Conservation (phyloP, 30 jellyfish, hydroid and myxozoan genomes). For the Cassiopea xamachana region DNA sequence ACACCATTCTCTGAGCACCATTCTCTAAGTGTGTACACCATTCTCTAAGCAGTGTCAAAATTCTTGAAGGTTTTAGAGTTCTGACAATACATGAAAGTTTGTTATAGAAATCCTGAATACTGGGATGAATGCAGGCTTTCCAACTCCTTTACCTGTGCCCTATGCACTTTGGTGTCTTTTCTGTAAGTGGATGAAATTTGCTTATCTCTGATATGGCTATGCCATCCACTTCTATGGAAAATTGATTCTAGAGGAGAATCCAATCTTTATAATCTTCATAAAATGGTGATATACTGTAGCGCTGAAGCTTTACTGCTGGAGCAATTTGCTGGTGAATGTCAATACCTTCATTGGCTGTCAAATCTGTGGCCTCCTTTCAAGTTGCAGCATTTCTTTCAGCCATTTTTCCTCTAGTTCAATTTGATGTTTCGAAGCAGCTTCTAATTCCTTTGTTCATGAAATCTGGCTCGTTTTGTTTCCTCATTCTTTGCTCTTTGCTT, state of each 20-base stretch:
- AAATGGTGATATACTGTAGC: conserved; percentile 42
- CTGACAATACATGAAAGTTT: conserved; percentile 53
- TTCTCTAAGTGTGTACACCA: conserved; percentile 46
- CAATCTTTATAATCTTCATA: conserved; percentile 56
- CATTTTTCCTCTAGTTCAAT: not conserved
- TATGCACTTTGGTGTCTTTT: conserved; percentile 51
- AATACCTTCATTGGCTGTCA: conserved; percentile 2
- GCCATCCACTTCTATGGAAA: conserved; percentile 61
- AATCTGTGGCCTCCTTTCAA: not conserved
- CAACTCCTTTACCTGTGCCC: conserved; percentile 55
- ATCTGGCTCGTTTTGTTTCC: not conserved
- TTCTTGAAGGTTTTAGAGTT: conserved; percentile 64
- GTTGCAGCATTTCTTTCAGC: not conserved
- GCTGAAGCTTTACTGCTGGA: conserved; percentile 44
- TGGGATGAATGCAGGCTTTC: conserved; percentile 25
- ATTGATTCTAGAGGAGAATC: conserved; percentile 66
- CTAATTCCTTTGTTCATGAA: not conserved
- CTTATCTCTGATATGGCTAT: conserved; percentile 56
- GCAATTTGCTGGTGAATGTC: not conserved
- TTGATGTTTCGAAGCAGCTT: not conserved
- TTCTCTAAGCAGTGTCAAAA: conserved; percentile 60
- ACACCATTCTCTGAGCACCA: conserved; percentile 58
- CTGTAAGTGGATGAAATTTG: conserved; percentile 55
- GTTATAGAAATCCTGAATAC: conserved; percentile 57
- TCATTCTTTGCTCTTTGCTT: not conserved